Evolutionary conservation across 1,140 invertebrate species (phyloP).

Genomic region (Drosophila sturtevanti): DNA sequence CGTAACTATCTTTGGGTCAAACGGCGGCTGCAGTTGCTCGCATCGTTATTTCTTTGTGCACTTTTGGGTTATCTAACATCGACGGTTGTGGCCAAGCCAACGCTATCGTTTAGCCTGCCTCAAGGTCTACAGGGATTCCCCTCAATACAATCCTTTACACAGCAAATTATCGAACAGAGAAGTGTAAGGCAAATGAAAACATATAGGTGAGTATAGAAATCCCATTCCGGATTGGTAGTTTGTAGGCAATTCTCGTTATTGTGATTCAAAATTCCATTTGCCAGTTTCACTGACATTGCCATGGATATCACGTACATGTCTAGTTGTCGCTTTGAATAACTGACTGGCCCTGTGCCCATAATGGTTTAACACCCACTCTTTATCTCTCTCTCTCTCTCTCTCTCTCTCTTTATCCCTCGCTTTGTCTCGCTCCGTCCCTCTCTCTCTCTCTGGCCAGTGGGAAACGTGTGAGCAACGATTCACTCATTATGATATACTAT

Average conservation of each 20-base stretch:
- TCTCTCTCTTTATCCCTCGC: slow-evolving; percentile 19
- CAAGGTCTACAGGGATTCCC: slow-evolving; percentile 74
- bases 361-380: not conserved
- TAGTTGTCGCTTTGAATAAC: slow-evolving; percentile 2
- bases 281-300: slow-evolving; percentile 57
- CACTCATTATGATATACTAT: slow-evolving; percentile 88
- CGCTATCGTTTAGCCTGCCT: slow-evolving; percentile 72
- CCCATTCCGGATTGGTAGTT: slow-evolving; percentile 33
- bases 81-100: slow-evolving; percentile 73
- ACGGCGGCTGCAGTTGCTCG: slow-evolving; percentile 61
- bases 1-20: slow-evolving; percentile 46
- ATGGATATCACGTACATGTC: slow-evolving; percentile 60
- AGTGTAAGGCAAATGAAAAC: slow-evolving; percentile 80
- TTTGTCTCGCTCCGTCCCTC: no score
- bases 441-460: slow-evolving; percentile 84
- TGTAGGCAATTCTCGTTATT: slow-evolving; percentile 10
- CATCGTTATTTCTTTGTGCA: slow-evolving; percentile 56
- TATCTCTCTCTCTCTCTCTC: not conserved
- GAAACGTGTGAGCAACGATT: slow-evolving; percentile 85
- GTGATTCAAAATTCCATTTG: not conserved
- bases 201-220: slow-evolving; percentile 82
- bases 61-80: slow-evolving; percentile 71
- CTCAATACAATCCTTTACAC: slow-evolving; percentile 79
- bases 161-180: slow-evolving; percentile 78
- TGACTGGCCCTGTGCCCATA: slow-evolving; percentile 67